Percentiles rank a stretch among this genome's conserved stretches.
These are phyloP conservation scores for Neosilurus hyrtlii DNA, from an alignment of 2,797 vertebrate species.

Conservation along the genomic window DNA sequence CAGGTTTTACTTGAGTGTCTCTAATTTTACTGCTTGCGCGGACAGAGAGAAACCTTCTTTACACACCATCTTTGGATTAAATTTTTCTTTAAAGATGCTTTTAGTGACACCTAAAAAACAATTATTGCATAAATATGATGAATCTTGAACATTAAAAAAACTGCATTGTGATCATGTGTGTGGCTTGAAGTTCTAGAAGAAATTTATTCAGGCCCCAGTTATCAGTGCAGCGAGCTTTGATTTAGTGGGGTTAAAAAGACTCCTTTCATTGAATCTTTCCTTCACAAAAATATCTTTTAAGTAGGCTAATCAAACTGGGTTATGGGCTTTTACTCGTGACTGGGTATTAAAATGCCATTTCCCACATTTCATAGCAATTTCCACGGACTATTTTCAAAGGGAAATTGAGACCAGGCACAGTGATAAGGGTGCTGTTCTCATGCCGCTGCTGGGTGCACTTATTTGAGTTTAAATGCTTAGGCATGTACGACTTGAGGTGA, in stretches of 20 bases:
- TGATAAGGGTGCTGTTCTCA: conserved; percentile 67
- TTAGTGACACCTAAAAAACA: conserved; percentile 65
- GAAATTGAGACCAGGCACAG: conserved; percentile 69
- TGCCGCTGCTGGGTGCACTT: conserved; percentile 64
- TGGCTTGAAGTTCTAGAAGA: conserved; percentile 41
- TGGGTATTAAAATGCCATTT: conserved; percentile 66
- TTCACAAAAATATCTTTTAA: conserved; percentile 67
- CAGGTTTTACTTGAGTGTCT: background rate
- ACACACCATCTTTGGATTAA: background rate
- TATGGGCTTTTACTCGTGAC: conserved; percentile 65
- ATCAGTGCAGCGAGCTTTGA: conserved; percentile 62
- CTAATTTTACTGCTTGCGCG: background rate
- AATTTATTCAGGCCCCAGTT: conserved; percentile 61
- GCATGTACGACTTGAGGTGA: conserved; percentile 25
- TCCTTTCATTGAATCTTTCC: conserved; percentile 62
- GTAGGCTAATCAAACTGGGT: conserved; percentile 72
- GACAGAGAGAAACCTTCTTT: background rate
- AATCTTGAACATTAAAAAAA: conserved; percentile 37
- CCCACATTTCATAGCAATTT: conserved; percentile 71
- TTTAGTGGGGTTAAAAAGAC: conserved; percentile 52
- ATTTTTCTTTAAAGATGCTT: too few species aligned
- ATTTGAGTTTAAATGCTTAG: conserved; percentile 47
- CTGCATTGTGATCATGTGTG: conserved; percentile 31
- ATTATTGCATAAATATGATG: conserved; percentile 69
- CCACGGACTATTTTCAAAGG: conserved; percentile 64